Conservation (phyloP, 2,888 invertebrate genomes). For the Homarus gammarus region DNA sequence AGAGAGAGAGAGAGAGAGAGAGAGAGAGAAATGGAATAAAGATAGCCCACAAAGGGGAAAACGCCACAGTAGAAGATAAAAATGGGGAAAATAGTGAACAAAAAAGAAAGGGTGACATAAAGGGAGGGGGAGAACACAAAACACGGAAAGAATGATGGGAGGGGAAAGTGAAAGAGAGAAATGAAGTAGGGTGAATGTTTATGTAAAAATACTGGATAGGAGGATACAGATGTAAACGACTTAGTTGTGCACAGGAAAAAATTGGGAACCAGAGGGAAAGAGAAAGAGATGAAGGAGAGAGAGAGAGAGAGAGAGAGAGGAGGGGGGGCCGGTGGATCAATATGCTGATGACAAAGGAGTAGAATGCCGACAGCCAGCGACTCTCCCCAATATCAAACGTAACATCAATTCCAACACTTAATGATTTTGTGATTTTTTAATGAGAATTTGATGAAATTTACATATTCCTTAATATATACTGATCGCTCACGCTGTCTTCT, state of each 20-base stretch:
- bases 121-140: neutral
- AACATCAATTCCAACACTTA: conserved; percentile 18
- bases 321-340: conserved; percentile 35
- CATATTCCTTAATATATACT: neutral
- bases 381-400: neutral
- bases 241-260: neutral
- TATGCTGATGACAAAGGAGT: conserved; percentile 52
- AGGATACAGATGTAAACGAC: neutral
- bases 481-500: neutral
- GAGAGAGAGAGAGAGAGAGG: conserved; percentile 24
- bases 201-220: neutral
- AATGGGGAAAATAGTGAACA: neutral
- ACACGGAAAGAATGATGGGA: neutral
- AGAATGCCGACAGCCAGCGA: neutral
- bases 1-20: neutral
- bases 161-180: conserved; percentile 24
- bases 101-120: neutral
- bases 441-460: conserved; percentile 11
- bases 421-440: conserved; percentile 17
- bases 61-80: neutral
- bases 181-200: neutral
- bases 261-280: neutral
- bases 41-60: too few species aligned
- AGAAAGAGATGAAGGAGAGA: conserved; percentile 37
- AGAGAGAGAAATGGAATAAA: neutral